Evolutionary conservation across 2,113 vertebrate species (phyloP), one percentile per base, ranked within the genome.

Genomic region (Porphyrio hochstetteri): DNA sequence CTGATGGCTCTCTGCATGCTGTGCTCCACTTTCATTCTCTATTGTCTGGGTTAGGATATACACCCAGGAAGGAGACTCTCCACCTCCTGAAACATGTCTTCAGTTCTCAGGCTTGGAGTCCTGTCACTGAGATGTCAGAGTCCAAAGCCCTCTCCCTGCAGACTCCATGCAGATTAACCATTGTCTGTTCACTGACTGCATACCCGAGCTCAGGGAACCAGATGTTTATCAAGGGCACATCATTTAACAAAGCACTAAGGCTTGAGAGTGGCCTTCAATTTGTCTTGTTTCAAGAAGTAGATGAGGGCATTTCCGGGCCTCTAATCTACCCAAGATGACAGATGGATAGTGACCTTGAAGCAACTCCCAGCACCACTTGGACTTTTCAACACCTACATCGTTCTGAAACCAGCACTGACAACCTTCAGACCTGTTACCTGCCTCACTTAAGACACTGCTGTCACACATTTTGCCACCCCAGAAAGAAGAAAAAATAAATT

Each of bases 141-240:
- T 33, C 50, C 29, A 72, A 83, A 86, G 29, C 10, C 7, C 5
- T 55, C 36, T 90, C 5, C 13, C 10, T 2, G 7, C 14, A 14
- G 5, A 75, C 36, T 63, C n/a, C 13, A 9, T n/a, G 42, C 2
- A 0, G 25, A 16, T 57, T 82, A 85, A 53, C 15, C 33, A 33
- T 53, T 18, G 2, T 44, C 25, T 3, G 4, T 44, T 90, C 0
- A 0, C 29, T 82, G 56, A n/a, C 40, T 50, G 40, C 0, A 3
- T 5, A 40, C 38, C 15, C 17, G 9, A 75, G 40, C 65, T 75
- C 8, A 11, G 35, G 25, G 44, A 78, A 82, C 29, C 33, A 78
- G 31, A 28, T 42, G 40, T 46, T 84, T 35, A 67, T 28, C 18
- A 65, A 13, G 46, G 40, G 60, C 17, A 53, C 16, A 48, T 46